A percentile compares a stretch with the other conserved stretches of the same genome.
These are phyloP conservation scores for Anisognathus igniventris DNA, from an alignment of 2,797 vertebrate species.

Conservation along the genomic window DNA sequence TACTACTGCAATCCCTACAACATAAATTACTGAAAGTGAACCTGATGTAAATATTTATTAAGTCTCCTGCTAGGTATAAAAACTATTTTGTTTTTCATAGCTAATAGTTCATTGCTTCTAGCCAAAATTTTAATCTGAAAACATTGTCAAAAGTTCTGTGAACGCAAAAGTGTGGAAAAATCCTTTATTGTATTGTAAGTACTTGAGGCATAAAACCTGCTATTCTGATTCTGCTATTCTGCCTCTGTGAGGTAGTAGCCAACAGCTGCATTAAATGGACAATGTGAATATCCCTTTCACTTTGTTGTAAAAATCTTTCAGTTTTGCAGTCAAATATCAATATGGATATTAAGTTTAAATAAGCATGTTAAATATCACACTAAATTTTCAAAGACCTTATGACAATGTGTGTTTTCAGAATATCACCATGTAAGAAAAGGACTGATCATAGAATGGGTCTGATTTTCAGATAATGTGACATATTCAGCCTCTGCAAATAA, in stretches of 20 bases:
- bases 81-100: not conserved
- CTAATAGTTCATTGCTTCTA: not conserved
- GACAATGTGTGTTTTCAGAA: not conserved
- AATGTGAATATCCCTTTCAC: not conserved
- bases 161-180: not conserved
- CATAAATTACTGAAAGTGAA: not conserved
- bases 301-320: not conserved
- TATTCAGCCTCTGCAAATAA: not conserved
- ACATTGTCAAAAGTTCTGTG: not conserved
- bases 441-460: not conserved
- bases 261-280: not conserved
- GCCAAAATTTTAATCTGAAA: not conserved
- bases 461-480: not conserved
- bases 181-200: not conserved
- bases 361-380: not conserved
- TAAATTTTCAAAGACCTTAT: not conserved
- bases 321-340: not conserved
- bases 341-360: not conserved
- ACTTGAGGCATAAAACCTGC: not conserved
- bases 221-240: not conserved
- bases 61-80: not conserved
- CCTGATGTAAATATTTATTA: not conserved
- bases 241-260: not conserved
- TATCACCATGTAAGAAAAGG: not conserved
- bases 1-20: not conserved